phyloP scores from a whole-genome alignment of 2,113 vertebrate species.

The Cephalopholis sonnerati region DNA sequence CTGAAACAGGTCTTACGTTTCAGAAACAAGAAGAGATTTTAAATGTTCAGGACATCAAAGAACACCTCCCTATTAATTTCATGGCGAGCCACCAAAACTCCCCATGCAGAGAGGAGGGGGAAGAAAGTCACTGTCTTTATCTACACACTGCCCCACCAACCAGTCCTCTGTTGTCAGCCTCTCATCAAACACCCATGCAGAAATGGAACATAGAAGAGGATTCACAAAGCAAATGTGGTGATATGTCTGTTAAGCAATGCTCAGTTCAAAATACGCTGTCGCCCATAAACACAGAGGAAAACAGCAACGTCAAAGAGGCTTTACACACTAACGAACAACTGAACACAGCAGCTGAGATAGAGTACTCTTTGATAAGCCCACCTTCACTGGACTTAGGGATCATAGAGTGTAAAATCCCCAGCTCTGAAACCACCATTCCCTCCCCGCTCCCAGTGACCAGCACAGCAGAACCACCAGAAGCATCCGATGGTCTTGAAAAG shows the following conservation, averaged over 20 bases:
- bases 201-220: slow-evolving; percentile 47
- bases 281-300: slow-evolving; percentile 47
- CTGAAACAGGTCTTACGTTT: slow-evolving; percentile 47
- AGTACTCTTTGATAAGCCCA: slow-evolving; percentile 72
- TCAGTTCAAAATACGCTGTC: slow-evolving; percentile 55
- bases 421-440: slow-evolving; percentile 54
- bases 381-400: slow-evolving; percentile 70
- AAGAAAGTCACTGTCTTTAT: slow-evolving; percentile 58
- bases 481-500: slow-evolving; percentile 54
- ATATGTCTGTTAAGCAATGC: slow-evolving; percentile 54
- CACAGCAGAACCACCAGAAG: slow-evolving; percentile 60
- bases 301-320: slow-evolving; percentile 40
- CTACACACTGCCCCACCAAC: slow-evolving; percentile 53
- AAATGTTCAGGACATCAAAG: slow-evolving; percentile 72
- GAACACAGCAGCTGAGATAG: slow-evolving; percentile 47
- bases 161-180: slow-evolving; percentile 60
- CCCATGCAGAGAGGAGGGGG: slow-evolving; percentile 66
- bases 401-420: slow-evolving; percentile 68
- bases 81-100: slow-evolving; percentile 77
- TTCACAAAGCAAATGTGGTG: slow-evolving; percentile 55
- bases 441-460: slow-evolving; percentile 61
- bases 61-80: slow-evolving; percentile 75
- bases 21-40: slow-evolving; percentile 71
- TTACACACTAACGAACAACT: slow-evolving; percentile 46
- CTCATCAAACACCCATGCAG: slow-evolving; percentile 46